Conservation (phyloP, 2,797 vertebrate species). For the Dendrocincla fuliginosa region DNA sequence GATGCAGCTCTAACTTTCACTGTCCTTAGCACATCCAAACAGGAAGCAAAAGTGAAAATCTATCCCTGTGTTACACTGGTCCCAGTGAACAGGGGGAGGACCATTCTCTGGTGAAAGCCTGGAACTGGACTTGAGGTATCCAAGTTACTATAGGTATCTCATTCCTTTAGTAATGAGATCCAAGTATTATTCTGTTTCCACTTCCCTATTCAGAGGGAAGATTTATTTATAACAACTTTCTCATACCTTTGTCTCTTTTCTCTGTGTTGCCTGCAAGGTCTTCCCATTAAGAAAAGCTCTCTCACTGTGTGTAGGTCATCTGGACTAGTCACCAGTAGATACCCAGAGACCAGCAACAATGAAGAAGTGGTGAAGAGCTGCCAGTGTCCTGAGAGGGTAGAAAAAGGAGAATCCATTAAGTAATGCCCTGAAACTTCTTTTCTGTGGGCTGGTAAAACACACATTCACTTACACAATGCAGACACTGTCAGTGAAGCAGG, state of each 20-base stretch:
- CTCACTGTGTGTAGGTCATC: background rate
- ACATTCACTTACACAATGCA: background rate
- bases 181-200: background rate
- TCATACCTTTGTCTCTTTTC: background rate
- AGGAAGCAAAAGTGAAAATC: background rate
- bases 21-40: background rate
- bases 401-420: background rate
- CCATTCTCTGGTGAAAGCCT: background rate
- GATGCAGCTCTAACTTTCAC: background rate
- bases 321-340: background rate
- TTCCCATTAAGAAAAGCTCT: background rate
- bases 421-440: background rate
- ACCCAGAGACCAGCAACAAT: background rate
- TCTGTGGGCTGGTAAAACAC: background rate
- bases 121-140: background rate
- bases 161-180: background rate
- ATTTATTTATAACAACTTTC: background rate
- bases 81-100: background rate
- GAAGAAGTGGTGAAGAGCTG: background rate
- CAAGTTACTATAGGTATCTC: background rate
- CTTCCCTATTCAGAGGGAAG: background rate
- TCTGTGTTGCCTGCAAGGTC: background rate
- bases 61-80: background rate
- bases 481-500: conserved; percentile 9
- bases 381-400: background rate